These are phyloP conservation scores for Dicyrtomina minuta DNA, from an alignment of 2,888 invertebrate genomes.

Conservation along the genomic window DNA sequence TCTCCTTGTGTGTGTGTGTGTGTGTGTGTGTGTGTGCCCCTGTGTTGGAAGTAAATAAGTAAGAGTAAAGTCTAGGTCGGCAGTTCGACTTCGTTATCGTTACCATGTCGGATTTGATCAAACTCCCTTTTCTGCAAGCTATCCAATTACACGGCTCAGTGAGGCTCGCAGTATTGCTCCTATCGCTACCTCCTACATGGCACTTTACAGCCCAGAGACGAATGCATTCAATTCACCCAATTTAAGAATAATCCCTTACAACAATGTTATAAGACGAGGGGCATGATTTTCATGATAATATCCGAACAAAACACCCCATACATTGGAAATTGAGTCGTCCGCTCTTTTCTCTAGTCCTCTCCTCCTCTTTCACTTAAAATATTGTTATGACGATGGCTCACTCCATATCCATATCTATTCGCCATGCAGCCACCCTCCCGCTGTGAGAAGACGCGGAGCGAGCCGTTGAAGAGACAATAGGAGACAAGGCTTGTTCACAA, in stretches of 20 bases:
- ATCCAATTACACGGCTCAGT: constrained; percentile 54
- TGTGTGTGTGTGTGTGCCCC: too few species aligned
- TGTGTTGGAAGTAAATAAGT: constrained; percentile 14
- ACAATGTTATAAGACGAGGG: constrained; percentile 45
- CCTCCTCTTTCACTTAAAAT: constrained; percentile 24
- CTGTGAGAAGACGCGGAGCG: too few species aligned
- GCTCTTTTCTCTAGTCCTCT: constrained; percentile 6
- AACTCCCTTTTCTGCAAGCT: constrained; percentile 53
- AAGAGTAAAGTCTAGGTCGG: constrained; percentile 14
- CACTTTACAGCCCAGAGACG: constrained; percentile 32
- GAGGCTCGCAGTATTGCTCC: constrained; percentile 51
- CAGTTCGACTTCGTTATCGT: constrained; percentile 49
- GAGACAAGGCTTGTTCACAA: too few species aligned
- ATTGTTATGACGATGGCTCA: constrained; percentile 33
- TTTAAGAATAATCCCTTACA: constrained; percentile 50
- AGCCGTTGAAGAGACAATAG: too few species aligned
- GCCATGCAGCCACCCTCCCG: not conserved
- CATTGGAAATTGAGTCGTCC: constrained; percentile 44
- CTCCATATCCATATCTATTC: constrained; percentile 16
- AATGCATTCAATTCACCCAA: constrained; percentile 47
- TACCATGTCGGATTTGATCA: constrained; percentile 53
- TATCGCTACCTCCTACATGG: constrained; percentile 37
- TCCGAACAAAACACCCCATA: constrained; percentile 43
- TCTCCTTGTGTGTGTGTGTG: too few species aligned
- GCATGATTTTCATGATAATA: constrained; percentile 50